phyloP scores from a whole-genome alignment of 1,140 invertebrate genomes.

The Helicoverpa armigera region DNA sequence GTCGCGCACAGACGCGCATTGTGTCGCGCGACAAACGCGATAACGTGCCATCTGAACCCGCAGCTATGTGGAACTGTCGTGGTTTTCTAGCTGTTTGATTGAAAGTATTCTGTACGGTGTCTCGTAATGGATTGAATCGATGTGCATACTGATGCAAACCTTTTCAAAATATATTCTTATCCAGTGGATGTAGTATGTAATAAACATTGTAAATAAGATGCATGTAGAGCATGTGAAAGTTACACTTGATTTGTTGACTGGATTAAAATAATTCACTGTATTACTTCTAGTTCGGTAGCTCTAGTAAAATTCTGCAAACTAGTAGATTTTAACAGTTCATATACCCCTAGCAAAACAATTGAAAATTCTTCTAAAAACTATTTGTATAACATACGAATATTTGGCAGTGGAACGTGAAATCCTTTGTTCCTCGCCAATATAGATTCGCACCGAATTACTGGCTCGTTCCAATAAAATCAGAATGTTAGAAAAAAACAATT shows the following conservation, averaged over 20 bases:
- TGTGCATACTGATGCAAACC: too few species aligned
- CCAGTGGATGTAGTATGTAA: too few species aligned
- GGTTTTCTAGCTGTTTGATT: not conserved
- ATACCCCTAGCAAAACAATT: too few species aligned
- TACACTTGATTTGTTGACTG: too few species aligned
- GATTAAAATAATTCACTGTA: too few species aligned
- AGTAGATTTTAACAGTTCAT: not conserved
- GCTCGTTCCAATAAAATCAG: not conserved
- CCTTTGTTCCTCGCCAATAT: not conserved
- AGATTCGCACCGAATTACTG: not conserved
- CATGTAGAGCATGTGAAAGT: too few species aligned
- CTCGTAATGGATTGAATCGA: not conserved
- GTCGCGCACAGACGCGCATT: conserved; percentile 6
- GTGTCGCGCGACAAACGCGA: conserved; percentile 16
- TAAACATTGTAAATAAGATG: too few species aligned
- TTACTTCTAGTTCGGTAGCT: too few species aligned
- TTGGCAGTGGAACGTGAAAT: not conserved
- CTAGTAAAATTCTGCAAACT: not conserved
- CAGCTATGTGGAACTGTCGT: not conserved
- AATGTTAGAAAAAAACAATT: not conserved
- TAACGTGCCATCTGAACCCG: not conserved
- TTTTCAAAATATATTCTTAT: too few species aligned
- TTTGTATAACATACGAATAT: not conserved
- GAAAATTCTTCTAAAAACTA: too few species aligned
- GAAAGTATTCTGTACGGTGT: not conserved